A percentile compares a stretch with the other conserved stretches of the same genome.
These are phyloP conservation scores for Lordiphosa fenestrarum DNA, from an alignment of 2,888 invertebrate genomes.

Conservation along the genomic window DNA sequence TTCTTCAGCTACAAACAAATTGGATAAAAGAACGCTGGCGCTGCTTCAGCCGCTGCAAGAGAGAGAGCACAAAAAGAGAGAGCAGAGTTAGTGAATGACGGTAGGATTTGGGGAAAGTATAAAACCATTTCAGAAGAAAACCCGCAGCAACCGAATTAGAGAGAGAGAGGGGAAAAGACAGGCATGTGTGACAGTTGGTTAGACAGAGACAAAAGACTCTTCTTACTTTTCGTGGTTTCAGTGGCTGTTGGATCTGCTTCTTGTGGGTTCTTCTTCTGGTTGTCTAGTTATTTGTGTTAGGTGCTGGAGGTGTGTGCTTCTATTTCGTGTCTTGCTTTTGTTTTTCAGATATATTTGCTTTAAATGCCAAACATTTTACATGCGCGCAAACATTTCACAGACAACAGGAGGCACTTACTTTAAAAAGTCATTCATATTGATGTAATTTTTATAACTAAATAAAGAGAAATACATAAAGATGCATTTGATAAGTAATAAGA, in stretches of 20 bases:
- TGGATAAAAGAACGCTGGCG: background rate
- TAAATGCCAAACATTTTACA: constrained; percentile 37
- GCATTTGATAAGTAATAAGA: constrained; percentile 35
- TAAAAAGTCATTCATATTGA: constrained; percentile 79
- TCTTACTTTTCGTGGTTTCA: constrained; percentile 32
- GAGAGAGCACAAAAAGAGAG: background rate
- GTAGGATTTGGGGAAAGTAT: background rate
- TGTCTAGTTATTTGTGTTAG: constrained; percentile 12
- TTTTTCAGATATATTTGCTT: constrained; percentile 20
- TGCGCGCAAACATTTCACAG: constrained; percentile 34
- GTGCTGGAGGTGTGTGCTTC: constrained; percentile 12
- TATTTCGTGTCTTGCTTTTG: constrained; percentile 22
- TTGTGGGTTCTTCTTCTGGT: constrained; percentile 1
- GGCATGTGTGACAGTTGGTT: constrained; percentile 12
- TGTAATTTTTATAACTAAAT: constrained; percentile 79
- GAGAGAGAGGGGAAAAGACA: constrained; percentile 4
- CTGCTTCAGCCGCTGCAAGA: constrained; percentile 7
- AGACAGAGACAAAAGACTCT: constrained; percentile 16
- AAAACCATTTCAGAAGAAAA: constrained; percentile 4
- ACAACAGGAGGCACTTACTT: constrained; percentile 59
- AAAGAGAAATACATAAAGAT: constrained; percentile 51
- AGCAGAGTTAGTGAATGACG: background rate
- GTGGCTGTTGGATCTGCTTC: constrained; percentile 7
- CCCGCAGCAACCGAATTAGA: constrained; percentile 5
- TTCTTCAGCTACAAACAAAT: constrained; percentile 24